Percentiles rank a stretch among this genome's conserved stretches.
phyloP scores from a whole-genome alignment of 1,140 invertebrate genomes.

The Pentalonia nigronervosa region DNA sequence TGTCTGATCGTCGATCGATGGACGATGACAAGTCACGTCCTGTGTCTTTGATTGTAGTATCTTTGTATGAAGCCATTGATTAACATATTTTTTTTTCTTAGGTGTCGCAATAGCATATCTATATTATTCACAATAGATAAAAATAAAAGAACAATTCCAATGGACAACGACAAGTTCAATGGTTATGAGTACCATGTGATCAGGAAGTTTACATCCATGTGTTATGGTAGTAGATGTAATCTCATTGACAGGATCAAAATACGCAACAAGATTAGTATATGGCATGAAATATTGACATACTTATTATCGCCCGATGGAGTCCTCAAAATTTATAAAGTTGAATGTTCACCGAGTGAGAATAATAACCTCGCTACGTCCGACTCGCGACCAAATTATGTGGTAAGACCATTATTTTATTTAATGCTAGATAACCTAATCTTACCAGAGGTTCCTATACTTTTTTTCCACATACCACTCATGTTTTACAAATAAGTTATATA shows the following conservation, averaged over 20 bases:
- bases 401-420: conserved; percentile 1
- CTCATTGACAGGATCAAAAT: conserved; percentile 29
- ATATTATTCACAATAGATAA: not conserved
- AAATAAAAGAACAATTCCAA: not conserved
- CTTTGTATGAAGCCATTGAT: not conserved
- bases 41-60: not conserved
- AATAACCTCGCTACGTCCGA: not conserved
- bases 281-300: conserved; percentile 38
- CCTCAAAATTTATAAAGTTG: conserved; percentile 3
- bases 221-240: conserved; percentile 36
- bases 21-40: too few species aligned
- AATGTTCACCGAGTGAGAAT: not conserved
- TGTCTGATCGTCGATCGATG: too few species aligned
- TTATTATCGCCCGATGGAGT: not conserved
- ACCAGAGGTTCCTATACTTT: not conserved
- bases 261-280: conserved; percentile 25
- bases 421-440: not conserved
- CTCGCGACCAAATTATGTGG: not conserved
- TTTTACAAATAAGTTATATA: too few species aligned
- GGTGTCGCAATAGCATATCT: not conserved
- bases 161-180: conserved; percentile 7
- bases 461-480: not conserved
- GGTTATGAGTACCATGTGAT: conserved; percentile 34
- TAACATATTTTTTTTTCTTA: not conserved
- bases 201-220: conserved; percentile 34